Percentiles rank a stretch among this genome's conserved stretches.
phyloP scores from a whole-genome alignment of 2,888 invertebrate species.

The Fragum whitleyi region DNA sequence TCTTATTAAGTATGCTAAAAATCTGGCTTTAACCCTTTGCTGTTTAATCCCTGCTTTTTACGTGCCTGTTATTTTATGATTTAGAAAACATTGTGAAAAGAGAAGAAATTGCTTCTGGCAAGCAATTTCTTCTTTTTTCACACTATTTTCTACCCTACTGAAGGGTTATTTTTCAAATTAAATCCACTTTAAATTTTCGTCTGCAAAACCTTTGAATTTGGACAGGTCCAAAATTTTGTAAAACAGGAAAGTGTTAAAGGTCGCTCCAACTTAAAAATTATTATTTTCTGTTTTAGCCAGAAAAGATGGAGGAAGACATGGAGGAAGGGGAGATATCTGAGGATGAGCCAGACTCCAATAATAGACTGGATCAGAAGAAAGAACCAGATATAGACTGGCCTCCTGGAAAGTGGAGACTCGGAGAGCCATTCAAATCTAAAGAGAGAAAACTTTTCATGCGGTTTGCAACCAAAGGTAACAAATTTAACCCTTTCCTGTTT shows the following conservation, averaged over 20 bases:
- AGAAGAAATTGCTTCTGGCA: constrained; percentile 1
- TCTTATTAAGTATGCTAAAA: no score
- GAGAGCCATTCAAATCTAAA: constrained; percentile 87
- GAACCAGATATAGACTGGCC: constrained; percentile 85
- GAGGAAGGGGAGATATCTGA: constrained; percentile 65
- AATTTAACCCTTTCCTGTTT: no score
- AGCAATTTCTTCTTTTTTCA: constrained; percentile 19
- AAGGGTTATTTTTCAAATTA: no score
- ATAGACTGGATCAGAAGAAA: background rate
- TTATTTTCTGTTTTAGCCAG: constrained; percentile 28
- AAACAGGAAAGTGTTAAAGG: no score
- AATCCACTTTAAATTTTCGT: no score
- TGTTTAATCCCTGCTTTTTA: no score
- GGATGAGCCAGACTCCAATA: constrained; percentile 42
- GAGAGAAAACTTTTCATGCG: constrained; percentile 90
- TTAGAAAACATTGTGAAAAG: constrained; percentile 6
- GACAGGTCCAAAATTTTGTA: no score
- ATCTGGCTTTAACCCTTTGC: no score
- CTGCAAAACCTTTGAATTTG: no score
- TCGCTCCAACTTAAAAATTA: no score
- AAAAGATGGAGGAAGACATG: constrained; percentile 48
- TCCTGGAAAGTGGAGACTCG: constrained; percentile 91
- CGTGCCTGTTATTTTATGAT: no score
- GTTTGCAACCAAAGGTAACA: constrained; percentile 89
- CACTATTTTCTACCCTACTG: background rate